These are phyloP conservation scores for Rhodeus uyekii DNA, from an alignment of 2,797 vertebrate genomes.

Conservation along the genomic window DNA sequence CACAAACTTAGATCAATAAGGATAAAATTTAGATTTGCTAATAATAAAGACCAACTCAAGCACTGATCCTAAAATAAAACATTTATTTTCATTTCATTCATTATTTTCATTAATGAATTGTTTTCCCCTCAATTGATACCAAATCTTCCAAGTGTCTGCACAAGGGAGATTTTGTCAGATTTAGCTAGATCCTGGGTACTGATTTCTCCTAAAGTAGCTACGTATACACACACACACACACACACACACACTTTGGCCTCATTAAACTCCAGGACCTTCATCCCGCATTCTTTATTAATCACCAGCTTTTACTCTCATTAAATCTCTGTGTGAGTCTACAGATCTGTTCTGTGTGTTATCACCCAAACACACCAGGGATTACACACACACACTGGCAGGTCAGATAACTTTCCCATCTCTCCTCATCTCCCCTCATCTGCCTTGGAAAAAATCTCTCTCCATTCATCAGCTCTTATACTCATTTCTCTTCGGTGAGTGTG, in stretches of 20 bases:
- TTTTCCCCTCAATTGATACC: constrained; percentile 1
- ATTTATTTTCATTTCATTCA: too few relatives aligned
- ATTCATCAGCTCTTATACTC: constrained; percentile 60
- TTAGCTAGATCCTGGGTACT: neutral
- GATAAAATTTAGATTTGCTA: neutral
- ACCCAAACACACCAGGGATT: constrained; percentile 48
- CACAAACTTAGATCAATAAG: neutral
- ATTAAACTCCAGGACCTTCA: constrained; percentile 56
- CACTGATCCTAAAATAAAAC: constrained; percentile 18
- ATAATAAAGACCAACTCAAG: constrained; percentile 1
- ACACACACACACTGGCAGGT: constrained; percentile 39
- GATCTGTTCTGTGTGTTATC: constrained; percentile 51
- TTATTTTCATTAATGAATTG: neutral
- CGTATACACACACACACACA: constrained; percentile 36
- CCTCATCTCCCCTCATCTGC: constrained; percentile 59
- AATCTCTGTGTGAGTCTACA: constrained; percentile 27
- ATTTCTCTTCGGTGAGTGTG: constrained; percentile 28
- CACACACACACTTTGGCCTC: constrained; percentile 58
- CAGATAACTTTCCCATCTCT: constrained; percentile 47
- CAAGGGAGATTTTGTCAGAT: constrained; percentile 26
- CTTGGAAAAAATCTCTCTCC: constrained; percentile 27
- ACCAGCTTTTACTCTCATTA: constrained; percentile 58
- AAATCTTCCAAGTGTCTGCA: constrained; percentile 12
- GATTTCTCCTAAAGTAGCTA: constrained; percentile 12
- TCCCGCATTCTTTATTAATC: constrained; percentile 62